Base-by-base conservation (phyloP, 2,888 invertebrate genomes). In the Torymus texanus region DNA sequence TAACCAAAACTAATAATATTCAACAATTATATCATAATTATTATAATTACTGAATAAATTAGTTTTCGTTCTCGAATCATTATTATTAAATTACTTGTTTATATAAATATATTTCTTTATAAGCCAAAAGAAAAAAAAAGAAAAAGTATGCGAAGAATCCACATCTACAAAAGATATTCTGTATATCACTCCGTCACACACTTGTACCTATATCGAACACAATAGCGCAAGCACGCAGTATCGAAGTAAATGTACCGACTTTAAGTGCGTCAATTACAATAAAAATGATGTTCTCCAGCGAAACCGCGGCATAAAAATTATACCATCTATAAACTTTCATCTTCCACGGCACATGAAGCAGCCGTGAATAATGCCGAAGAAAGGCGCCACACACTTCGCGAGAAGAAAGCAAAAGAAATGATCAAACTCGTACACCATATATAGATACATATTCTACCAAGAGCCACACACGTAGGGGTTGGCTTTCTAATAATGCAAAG, bases 231-330 rank as follows among this genome's bases (percentile, higher is more conserved):
- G 51, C 53, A 53, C 11, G 8, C 41, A 62, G 56, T 16, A 75
- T 72, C 75, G 62, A 21, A 75, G 71, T 76, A 72, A 79, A 79
- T 79, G 79, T 75, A 70, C 53, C 65, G 74, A 59, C 58, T n/a
- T 68, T 58, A 79, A 79, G 59, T 65, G 79, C n/a, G 1, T 13
- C 81, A 81, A 81, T 81, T 75, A 72, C 75, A 75, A 71, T 78
- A 67, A 81, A 67, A 63, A 41, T 41, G 61, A 65, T 41, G 75
- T 41, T 41, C 75, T 55, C 59, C 21, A 21, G 29, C 16, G 14
- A 58, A 68, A 80, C 81, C 81, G 50, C 81, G 55, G 41, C n/a
- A 78, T 75, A 75, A 81, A 81, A 81, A 81, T 78, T 75, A 81
- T 81, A 78, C 67, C 78, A 75, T 50, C 81, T 63, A 81, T 81